Percentiles rank a stretch among this genome's conserved stretches.
These are phyloP conservation scores for Diabrotica undecimpunctata DNA, from an alignment of 1,140 invertebrate genomes.

Conservation along the genomic window DNA sequence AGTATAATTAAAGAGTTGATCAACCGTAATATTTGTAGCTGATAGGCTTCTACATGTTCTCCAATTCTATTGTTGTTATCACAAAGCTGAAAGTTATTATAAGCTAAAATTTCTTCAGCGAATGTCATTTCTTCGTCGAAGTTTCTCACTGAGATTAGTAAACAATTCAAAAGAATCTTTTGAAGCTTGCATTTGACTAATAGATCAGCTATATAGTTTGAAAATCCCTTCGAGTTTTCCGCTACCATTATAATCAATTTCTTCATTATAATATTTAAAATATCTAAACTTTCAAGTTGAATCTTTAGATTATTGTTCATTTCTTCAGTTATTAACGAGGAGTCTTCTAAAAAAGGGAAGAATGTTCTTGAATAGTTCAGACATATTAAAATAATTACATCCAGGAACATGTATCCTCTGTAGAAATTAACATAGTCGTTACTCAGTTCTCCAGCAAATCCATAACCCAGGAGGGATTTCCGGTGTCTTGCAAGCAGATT, in stretches of 20 bases:
- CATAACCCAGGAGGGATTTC: slow-evolving; percentile 76
- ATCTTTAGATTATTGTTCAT: slow-evolving; percentile 72
- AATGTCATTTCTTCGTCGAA: slow-evolving; percentile 60
- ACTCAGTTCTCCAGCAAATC: slow-evolving; percentile 68
- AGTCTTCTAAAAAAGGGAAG: slow-evolving; percentile 63
- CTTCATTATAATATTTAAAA: slow-evolving; percentile 72
- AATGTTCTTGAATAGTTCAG: slow-evolving; percentile 79
- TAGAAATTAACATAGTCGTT: slow-evolving; percentile 60
- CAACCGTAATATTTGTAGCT: slow-evolving; percentile 71
- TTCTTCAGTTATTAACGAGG: slow-evolving; percentile 67
- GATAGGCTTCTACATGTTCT: slow-evolving; percentile 72
- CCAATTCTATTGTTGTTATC: slow-evolving; percentile 58
- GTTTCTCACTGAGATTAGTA: slow-evolving; percentile 70
- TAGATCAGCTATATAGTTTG: slow-evolving; percentile 78
- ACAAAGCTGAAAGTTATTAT: slow-evolving; percentile 69
- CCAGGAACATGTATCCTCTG: slow-evolving; percentile 79
- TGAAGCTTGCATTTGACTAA: slow-evolving; percentile 82
- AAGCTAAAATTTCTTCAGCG: slow-evolving; percentile 78
- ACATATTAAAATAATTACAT: slow-evolving; percentile 74
- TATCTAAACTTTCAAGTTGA: slow-evolving; percentile 73
- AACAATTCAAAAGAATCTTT: slow-evolving; percentile 81
- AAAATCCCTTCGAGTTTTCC: slow-evolving; percentile 76
- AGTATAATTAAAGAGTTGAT: slow-evolving; percentile 73
- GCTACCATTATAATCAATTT: slow-evolving; percentile 79
- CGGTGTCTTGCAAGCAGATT: slow-evolving; percentile 71